Conservation (phyloP, 2,888 invertebrate species). For the Hipparchia semele region DNA sequence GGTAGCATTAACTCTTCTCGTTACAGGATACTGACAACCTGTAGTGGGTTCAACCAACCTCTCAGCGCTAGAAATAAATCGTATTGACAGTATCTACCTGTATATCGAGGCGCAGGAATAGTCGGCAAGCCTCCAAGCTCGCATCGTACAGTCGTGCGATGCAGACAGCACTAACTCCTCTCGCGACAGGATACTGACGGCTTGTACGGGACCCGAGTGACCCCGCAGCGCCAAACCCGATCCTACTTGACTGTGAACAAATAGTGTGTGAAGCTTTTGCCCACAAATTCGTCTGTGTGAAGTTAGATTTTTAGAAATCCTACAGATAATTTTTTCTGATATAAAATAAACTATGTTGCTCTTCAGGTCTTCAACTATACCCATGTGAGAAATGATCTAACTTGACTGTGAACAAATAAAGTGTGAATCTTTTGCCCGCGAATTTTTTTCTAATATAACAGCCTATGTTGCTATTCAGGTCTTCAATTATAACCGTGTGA, state of each 20-base stretch:
- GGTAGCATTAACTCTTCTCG: conserved; percentile 87
- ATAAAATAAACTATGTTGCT: too few relatives aligned
- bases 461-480: too few relatives aligned
- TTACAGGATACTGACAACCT: conserved; percentile 85
- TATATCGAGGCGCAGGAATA: conserved; percentile 88
- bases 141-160: conserved; percentile 90
- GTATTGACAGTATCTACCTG: conserved; percentile 78
- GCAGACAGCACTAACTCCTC: conserved; percentile 88
- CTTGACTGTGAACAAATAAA: too few relatives aligned
- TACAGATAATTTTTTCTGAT: too few relatives aligned
- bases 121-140: conserved; percentile 88
- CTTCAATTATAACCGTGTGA: too few relatives aligned
- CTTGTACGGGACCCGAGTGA: conserved; percentile 88
- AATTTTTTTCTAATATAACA: too few relatives aligned
- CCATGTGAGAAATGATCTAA: too few relatives aligned
- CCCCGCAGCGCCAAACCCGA: conserved; percentile 86
- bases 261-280: conserved; percentile 11
- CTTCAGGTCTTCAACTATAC: too few relatives aligned
- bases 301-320: too few relatives aligned
- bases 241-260: conserved; percentile 74
- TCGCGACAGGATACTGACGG: conserved; percentile 83
- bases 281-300: too few relatives aligned
- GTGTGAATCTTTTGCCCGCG: too few relatives aligned
- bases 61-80: conserved; percentile 79
- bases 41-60: conserved; percentile 89